Evolutionary conservation across 2,113 vertebrate genomes (phyloP).

Genomic region (Apaloderma vittatum): DNA sequence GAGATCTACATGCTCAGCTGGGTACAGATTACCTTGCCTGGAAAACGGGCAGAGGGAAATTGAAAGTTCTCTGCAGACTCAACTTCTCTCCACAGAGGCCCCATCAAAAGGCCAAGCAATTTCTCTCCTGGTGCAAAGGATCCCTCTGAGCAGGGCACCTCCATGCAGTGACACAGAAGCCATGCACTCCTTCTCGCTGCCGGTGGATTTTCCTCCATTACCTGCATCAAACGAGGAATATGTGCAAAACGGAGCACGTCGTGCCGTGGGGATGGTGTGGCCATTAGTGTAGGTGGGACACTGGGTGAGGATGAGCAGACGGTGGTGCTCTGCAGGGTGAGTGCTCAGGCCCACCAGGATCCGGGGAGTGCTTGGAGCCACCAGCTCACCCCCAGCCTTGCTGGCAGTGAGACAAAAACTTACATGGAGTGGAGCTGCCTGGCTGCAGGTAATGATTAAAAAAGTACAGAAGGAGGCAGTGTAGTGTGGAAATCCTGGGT

Average conservation of each 20-base stretch:
- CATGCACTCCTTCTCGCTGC: rapidly evolving
- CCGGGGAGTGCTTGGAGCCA: background rate
- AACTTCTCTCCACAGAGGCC: rapidly evolving
- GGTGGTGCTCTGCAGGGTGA: background rate
- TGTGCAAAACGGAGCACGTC: background rate
- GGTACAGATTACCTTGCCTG: background rate
- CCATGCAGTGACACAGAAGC: rapidly evolving
- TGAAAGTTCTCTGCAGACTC: background rate
- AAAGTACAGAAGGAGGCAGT: background rate
- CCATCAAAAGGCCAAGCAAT: background rate
- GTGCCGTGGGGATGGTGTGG: background rate
- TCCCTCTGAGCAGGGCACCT: background rate
- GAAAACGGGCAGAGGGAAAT: background rate
- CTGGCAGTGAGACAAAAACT: background rate
- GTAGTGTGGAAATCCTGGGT: background rate
- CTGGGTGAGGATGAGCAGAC: background rate
- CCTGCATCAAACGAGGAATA: background rate
- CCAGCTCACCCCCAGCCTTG: background rate
- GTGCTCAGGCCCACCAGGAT: background rate
- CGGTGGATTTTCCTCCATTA: background rate
- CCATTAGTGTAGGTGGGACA: too few species aligned
- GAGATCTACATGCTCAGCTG: background rate
- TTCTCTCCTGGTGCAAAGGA: background rate
- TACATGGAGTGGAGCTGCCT: background rate
- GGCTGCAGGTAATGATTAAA: background rate